A percentile compares a stretch with the other conserved stretches of the same genome.
These are phyloP conservation scores for Notarius quadriscutis DNA, from an alignment of 2,113 vertebrate genomes.

Conservation along the genomic window DNA sequence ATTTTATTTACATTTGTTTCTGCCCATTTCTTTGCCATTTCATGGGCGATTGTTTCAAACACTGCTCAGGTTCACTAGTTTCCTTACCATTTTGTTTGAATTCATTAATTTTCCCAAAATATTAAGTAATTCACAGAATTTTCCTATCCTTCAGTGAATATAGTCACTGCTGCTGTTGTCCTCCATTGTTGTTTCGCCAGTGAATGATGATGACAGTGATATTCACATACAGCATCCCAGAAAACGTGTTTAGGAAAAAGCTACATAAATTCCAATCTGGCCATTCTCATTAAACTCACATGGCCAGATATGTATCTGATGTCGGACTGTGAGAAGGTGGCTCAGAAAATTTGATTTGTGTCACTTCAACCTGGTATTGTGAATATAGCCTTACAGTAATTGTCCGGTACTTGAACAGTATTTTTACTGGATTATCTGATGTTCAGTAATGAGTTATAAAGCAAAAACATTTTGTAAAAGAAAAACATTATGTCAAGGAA, in stretches of 20 bases:
- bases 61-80: not conserved
- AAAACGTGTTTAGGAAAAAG: not conserved
- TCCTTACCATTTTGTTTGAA: not conserved
- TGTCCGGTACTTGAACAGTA: not conserved
- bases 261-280: not conserved
- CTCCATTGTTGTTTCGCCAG: not conserved
- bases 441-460: not conserved
- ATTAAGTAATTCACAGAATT: not conserved
- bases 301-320: not conserved
- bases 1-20: not conserved
- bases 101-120: not conserved
- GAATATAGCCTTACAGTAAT: not conserved
- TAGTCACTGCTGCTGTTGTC: not conserved
- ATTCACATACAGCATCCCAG: no score
- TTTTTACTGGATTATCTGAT: not conserved
- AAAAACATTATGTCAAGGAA: not conserved
- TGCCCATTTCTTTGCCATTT: not conserved
- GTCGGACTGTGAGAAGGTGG: not conserved
- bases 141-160: not conserved
- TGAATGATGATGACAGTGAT: not conserved
- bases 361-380: not conserved
- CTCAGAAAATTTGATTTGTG: not conserved
- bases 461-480: not conserved
- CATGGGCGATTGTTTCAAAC: not conserved
- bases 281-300: not conserved